These are phyloP conservation scores for Desoria tigrina DNA, from an alignment of 2,888 invertebrate species.

Conservation along the genomic window DNA sequence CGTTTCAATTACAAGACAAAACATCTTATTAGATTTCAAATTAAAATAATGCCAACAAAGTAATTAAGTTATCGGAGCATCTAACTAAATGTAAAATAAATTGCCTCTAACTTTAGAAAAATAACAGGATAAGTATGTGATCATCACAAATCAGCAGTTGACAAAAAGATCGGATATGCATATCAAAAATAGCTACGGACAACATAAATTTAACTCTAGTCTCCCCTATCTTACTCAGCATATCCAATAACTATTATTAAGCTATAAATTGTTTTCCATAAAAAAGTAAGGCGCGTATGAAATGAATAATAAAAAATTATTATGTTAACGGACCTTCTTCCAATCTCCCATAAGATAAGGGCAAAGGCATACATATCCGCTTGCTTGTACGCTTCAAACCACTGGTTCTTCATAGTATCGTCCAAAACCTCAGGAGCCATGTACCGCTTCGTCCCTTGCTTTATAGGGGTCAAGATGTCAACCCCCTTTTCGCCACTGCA, in stretches of 20 bases:
- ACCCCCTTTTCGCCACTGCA: constrained; percentile 50
- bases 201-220: too few species aligned
- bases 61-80: too few species aligned
- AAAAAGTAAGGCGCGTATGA: too few species aligned
- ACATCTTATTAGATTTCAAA: constrained; percentile 10
- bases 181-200: too few species aligned
- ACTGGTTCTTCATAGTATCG: constrained; percentile 69
- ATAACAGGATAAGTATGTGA: too few species aligned
- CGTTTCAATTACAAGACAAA: constrained; percentile 24
- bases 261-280: too few species aligned
- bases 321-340: constrained; percentile 70
- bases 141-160: too few species aligned
- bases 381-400: constrained; percentile 84
- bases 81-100: background rate
- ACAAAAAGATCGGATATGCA: too few species aligned
- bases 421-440: constrained; percentile 91
- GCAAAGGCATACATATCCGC: constrained; percentile 90
- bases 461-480: constrained; percentile 47
- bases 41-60: background rate
- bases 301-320: too few species aligned
- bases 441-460: constrained; percentile 64
- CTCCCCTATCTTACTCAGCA: too few species aligned
- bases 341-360: constrained; percentile 85
- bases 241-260: too few species aligned
- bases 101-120: background rate